These are phyloP conservation scores for Ricordea florida DNA, from an alignment of 92 coral and sea anemone species.

Conservation along the genomic window DNA sequence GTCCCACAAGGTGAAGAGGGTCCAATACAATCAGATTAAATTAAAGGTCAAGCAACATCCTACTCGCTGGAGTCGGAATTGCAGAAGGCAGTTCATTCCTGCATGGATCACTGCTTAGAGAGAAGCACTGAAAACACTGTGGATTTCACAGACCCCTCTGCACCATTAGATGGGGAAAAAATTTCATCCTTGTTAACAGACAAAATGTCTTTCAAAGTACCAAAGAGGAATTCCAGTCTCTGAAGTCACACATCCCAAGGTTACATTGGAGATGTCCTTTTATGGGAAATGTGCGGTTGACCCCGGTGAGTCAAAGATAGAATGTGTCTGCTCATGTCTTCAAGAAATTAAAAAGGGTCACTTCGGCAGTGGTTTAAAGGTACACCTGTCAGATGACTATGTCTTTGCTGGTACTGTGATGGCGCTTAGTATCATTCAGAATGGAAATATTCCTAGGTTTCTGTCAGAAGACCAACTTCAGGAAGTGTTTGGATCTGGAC, in stretches of 20 bases:
- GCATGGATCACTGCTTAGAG: conserved; percentile 27
- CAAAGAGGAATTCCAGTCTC: conserved; percentile 35
- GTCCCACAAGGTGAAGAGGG: not conserved
- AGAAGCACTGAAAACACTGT: conserved; percentile 44
- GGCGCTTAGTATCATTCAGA: conserved; percentile 72
- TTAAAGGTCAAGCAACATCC: not conserved
- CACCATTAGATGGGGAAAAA: conserved; percentile 18
- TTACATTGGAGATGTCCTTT: conserved; percentile 65
- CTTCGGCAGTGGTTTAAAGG: conserved; percentile 60
- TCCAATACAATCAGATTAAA: not conserved
- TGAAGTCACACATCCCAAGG: conserved; percentile 13
- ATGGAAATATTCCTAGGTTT: conserved; percentile 68
- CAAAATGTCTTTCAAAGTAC: conserved; percentile 45
- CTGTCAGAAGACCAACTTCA: conserved; percentile 48
- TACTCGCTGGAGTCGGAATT: conserved; percentile 8
- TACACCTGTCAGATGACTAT: conserved; percentile 61
- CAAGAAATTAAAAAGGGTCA: conserved; percentile 35
- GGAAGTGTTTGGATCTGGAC: conserved; percentile 44
- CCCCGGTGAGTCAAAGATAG: conserved; percentile 68
- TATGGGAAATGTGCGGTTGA: conserved; percentile 59
- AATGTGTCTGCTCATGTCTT: conserved; percentile 47
- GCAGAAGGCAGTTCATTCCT: not conserved
- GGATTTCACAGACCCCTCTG: conserved; percentile 41
- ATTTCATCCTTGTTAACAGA: conserved; percentile 48
- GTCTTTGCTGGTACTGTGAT: conserved; percentile 51